phyloP scores from a whole-genome alignment of 2,113 vertebrate species.

The Leucosticte australis region DNA sequence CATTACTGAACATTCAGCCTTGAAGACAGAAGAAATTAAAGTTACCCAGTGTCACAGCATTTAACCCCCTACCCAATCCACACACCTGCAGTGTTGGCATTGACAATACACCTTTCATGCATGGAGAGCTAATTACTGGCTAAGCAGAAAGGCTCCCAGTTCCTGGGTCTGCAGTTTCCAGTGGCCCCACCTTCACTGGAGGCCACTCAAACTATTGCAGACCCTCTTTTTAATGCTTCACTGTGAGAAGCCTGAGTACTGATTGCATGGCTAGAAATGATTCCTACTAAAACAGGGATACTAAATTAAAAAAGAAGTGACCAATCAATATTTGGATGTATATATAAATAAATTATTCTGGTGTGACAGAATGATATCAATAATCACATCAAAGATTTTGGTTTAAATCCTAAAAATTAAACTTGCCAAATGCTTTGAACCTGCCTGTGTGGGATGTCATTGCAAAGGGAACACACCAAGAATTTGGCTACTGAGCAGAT shows the following conservation, averaged over 20 bases:
- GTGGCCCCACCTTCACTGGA: not conserved
- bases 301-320: not conserved
- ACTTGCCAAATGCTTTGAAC: not conserved
- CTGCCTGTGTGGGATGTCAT: not conserved
- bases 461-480: not conserved
- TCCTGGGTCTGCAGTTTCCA: not conserved
- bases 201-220: not conserved
- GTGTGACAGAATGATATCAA: not conserved
- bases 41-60: not conserved
- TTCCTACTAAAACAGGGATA: not conserved
- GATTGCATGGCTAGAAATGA: not conserved
- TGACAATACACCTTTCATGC: not conserved
- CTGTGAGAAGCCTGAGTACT: not conserved
- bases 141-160: not conserved
- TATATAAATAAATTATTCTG: not conserved
- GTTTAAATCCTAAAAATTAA: not conserved
- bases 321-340: not conserved
- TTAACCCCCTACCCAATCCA: not conserved
- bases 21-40: not conserved
- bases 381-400: not conserved
- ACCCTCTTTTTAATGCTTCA: not conserved
- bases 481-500: not conserved
- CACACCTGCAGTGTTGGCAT: not conserved
- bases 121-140: not conserved
- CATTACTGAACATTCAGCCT: not conserved